A percentile compares a stretch with the other conserved stretches of the same genome.
Conservation (phyloP, 2,797 vertebrate genomes). For the Tadarida brasiliensis region DNA sequence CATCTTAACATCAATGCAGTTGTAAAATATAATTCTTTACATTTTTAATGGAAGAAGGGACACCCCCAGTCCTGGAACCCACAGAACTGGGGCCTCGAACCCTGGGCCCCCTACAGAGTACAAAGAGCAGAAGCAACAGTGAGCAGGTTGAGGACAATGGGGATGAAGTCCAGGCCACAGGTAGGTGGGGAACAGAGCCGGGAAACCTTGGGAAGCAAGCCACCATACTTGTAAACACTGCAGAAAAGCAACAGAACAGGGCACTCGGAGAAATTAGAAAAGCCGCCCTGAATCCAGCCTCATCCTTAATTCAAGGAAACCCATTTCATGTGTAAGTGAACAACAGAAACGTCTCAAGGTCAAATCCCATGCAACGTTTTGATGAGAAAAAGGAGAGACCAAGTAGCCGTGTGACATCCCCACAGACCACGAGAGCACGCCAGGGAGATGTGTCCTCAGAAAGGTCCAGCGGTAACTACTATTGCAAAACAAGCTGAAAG, state of each 20-base stretch:
- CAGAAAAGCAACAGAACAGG: conserved; percentile 40
- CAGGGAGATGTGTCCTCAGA: conserved; percentile 39
- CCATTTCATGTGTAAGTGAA: conserved; percentile 51
- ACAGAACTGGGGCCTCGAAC: neutral
- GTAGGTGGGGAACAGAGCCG: neutral
- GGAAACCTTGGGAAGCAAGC: neutral
- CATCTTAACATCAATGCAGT: neutral
- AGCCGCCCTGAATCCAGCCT: neutral
- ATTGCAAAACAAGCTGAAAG: conserved; percentile 51
- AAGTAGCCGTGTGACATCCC: neutral
- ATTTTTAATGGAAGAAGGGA: neutral
- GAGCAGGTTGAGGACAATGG: neutral
- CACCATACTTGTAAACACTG: neutral
- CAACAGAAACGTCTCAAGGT: conserved; percentile 49
- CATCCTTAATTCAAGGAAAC: conserved; percentile 50
- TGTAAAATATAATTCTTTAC: neutral
- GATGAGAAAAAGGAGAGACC: conserved; percentile 13
- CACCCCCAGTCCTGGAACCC: neutral
- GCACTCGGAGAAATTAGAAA: conserved; percentile 35
- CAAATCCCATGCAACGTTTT: neutral
- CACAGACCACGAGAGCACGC: conserved; percentile 3
- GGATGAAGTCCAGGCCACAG: neutral
- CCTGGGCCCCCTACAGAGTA: neutral
- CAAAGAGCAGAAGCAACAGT: neutral
- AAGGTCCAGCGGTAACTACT: neutral